Evolutionary conservation across 2,888 invertebrate genomes (phyloP), one percentile per base, ranked within the genome.

Genomic region (Embidobia sp.): DNA sequence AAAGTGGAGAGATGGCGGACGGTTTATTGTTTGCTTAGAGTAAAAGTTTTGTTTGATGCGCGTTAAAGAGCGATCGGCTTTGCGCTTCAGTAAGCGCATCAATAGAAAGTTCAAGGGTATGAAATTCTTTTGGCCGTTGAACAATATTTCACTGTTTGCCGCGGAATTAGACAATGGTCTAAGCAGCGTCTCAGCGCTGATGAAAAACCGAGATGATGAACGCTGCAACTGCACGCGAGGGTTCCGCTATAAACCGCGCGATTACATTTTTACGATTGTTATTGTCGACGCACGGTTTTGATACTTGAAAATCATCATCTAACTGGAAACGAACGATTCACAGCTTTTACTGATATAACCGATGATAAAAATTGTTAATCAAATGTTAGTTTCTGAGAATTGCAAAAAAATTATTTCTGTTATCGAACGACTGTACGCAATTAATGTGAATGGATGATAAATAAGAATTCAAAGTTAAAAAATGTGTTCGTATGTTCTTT

Each of bases 71-170:
- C 27, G 57, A 67, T 73, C 46, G 46, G 29, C 37, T 73, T 77
- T 64, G 63, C 73, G 77, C 77, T 77, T 77, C 73, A 73, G 49
- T 77, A 69, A 73, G 73, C 73, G 44, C 73, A 73, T 77, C 77
- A 51, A 57, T 73, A 73, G 73, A 73, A 77, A 77, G 73, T 77
- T 73, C 49, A 55, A 67, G 55, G 70, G 67, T 77, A 73, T 77
- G 15, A 69, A 57, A 61, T 73, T 61, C 67, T 37, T 55, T 49
- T 55, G 48, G 1, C 44, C 13, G 15, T 33, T 27, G 33, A 44
- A 64, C 57, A 22, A 69, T 74, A 53, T 70, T 57, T 42, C 53
- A 18, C 22, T 22, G 44, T 64, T 57, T 73, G 29, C 69, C 57
- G 59, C 48, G 40, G 48, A 48, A 48, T 55, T 53, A 46, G 53